phyloP scores from a whole-genome alignment of 64 coral and sea anemone genomes.

The Montipora sp. region DNA sequence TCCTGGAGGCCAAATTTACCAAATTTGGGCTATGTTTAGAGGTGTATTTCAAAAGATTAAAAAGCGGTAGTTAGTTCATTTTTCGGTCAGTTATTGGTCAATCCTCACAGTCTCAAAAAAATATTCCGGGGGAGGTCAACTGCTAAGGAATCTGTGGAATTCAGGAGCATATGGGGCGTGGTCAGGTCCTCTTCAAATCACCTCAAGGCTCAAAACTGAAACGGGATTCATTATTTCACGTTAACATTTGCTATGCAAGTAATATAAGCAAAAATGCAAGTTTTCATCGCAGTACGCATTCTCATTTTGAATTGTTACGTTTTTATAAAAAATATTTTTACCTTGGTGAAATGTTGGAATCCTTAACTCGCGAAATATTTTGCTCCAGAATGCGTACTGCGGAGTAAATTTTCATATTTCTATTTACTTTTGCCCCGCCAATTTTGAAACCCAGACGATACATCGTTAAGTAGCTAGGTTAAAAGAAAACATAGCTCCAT shows the following conservation, averaged over 20 bases:
- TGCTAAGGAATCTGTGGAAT: not conserved
- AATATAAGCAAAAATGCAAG: not conserved
- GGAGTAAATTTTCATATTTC: too few relatives aligned
- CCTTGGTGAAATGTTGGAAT: too few relatives aligned
- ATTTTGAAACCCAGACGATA: too few relatives aligned
- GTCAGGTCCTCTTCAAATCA: too few relatives aligned
- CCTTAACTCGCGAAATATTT: too few relatives aligned
- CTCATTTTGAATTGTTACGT: not conserved
- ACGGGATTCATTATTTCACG: not conserved
- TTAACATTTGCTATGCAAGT: not conserved
- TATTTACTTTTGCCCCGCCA: too few relatives aligned
- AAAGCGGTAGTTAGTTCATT: too few relatives aligned
- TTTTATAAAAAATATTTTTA: not conserved
- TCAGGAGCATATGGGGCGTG: not conserved
- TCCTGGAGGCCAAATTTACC: not conserved
- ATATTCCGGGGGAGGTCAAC: not conserved
- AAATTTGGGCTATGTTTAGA: not conserved
- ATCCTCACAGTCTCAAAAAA: not conserved
- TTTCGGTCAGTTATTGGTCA: not conserved
- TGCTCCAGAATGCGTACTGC: too few relatives aligned
- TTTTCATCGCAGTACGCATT: constrained; percentile 1
- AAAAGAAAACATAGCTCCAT: too few relatives aligned
- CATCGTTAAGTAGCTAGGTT: too few relatives aligned
- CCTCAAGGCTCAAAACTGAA: not conserved
- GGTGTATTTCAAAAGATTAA: too few relatives aligned